Base-by-base conservation (phyloP, 2,797 vertebrate genomes). In the Hapalemur alaotrensis region DNA sequence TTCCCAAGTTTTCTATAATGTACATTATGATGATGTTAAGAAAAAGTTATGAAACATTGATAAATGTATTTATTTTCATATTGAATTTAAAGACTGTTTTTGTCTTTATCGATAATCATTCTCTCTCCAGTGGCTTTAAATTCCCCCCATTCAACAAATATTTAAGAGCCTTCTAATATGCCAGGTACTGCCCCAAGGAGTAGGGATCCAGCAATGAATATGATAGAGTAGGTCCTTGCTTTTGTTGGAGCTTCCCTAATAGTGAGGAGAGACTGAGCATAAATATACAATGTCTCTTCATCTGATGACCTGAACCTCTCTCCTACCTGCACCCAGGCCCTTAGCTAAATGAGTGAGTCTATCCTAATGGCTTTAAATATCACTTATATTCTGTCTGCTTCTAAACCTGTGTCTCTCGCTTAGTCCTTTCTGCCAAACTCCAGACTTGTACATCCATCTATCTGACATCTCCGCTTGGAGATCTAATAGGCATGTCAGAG, bases 11-110 rank as follows among this genome's bases (percentile, higher is more conserved):
- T 92, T 88, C 69, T 73, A 17, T 93, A 73, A 75, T 76, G 72
- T 50, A 28, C 89, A 86, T 46, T 61, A 95, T 76, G 30, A 95
- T 89, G 30, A 84, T 90, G 67, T 73, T 93, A 86, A 72, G 38
- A 95, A 87, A 93, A 76, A 87, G 41, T 57, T 69, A 90, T 38
- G 65, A 65, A 59, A 79, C 18, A 50, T 28, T 54, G 61, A 43
- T 73, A 89, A 87, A 43, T 79, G 4, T 91, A 81, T 93, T 41
- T 76, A 88, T 72, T 83, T 95, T 88, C 54, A 52, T 93, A 57
- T 18, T 87, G 28, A 72, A 38, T 76, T 83, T 72, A 92, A 80
- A 90, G 32, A 9, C 14, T 76, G 2, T 48, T 86, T 87, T 80
- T 82, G 52, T 61, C 23, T 69, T 93, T 82, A 65, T 82, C 54